These are phyloP conservation scores for Synergus laeviventris DNA, from an alignment of 2,888 invertebrate species.

Conservation along the genomic window DNA sequence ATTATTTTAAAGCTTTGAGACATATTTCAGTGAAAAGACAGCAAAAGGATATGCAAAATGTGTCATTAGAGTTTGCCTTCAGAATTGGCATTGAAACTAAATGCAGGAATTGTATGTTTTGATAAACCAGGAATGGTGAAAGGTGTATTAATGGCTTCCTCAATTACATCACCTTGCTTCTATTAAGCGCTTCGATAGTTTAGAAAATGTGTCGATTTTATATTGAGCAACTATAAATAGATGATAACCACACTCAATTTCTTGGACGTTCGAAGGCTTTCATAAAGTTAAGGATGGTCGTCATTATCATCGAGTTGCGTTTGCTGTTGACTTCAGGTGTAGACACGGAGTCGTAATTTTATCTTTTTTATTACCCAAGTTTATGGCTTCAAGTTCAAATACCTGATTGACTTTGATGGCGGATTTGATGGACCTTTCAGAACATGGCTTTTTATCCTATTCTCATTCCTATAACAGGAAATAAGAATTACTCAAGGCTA, in stretches of 20 bases:
- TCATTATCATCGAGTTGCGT: slow-evolving; percentile 31
- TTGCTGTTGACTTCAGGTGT: slow-evolving; percentile 28
- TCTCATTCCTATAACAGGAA: slow-evolving; percentile 9
- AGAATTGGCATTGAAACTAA: neutral
- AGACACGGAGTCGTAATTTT: slow-evolving; percentile 37
- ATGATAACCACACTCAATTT: slow-evolving; percentile 17
- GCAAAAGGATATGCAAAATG: neutral
- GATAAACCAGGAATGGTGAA: neutral
- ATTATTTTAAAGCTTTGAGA: neutral
- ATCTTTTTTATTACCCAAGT: slow-evolving; percentile 27
- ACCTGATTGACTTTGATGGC: slow-evolving; percentile 20
- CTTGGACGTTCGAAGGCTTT: slow-evolving; percentile 20
- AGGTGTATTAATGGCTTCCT: neutral
- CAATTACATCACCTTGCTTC: neutral
- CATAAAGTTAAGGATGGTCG: slow-evolving; percentile 20
- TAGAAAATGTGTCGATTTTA: neutral
- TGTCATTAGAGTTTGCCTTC: too few species aligned
- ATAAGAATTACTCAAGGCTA: neutral
- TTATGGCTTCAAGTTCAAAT: slow-evolving; percentile 34
- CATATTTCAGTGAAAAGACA: neutral
- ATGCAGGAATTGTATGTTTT: neutral
- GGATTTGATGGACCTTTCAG: slow-evolving; percentile 3
- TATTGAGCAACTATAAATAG: neutral
- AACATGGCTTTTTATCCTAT: slow-evolving; percentile 2
- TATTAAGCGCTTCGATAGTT: too few species aligned